Evolutionary conservation across 1,140 invertebrate species (phyloP).

Genomic region (Apis florea): DNA sequence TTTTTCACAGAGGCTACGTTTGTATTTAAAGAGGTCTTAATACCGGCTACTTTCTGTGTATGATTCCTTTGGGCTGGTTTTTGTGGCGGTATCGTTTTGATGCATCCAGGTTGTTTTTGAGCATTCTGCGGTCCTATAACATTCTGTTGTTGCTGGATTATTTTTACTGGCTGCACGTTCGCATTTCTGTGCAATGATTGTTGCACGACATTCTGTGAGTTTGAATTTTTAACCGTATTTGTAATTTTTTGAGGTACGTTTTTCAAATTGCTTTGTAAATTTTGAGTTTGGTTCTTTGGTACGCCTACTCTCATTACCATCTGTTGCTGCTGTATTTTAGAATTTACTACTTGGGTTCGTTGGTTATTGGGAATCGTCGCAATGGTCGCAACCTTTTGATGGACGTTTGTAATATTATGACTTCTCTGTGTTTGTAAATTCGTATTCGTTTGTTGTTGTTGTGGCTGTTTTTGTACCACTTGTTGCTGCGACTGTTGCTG

Average conservation of each 20-base stretch:
- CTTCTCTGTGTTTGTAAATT: slow-evolving; percentile 55
- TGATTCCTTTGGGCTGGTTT: slow-evolving; percentile 71
- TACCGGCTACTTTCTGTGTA: slow-evolving; percentile 60
- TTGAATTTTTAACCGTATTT: slow-evolving; percentile 54
- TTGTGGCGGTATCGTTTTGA: slow-evolving; percentile 76
- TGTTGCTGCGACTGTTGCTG: slow-evolving; percentile 57
- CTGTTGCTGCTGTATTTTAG: slow-evolving; percentile 66
- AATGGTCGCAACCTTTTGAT: slow-evolving; percentile 65
- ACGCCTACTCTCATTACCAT: slow-evolving; percentile 70
- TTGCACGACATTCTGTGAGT: slow-evolving; percentile 58
- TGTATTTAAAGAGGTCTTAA: slow-evolving; percentile 72
- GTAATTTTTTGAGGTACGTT: slow-evolving; percentile 60
- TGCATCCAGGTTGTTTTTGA: slow-evolving; percentile 74
- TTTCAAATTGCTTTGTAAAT: slow-evolving; percentile 57
- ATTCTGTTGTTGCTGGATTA: slow-evolving; percentile 71
- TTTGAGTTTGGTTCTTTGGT: slow-evolving; percentile 61
- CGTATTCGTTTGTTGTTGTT: slow-evolving; percentile 44
- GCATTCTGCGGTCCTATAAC: slow-evolving; percentile 60
- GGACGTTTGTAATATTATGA: slow-evolving; percentile 55
- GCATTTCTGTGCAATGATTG: slow-evolving; percentile 54
- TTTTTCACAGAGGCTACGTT: slow-evolving; percentile 65
- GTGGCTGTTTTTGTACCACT: slow-evolving; percentile 55
- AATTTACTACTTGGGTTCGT: slow-evolving; percentile 55
- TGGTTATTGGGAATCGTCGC: slow-evolving; percentile 62
- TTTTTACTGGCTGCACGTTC: slow-evolving; percentile 70